These are phyloP conservation scores for Anguilla megastoma DNA, from an alignment of 2,797 vertebrate species.

Conservation along the genomic window DNA sequence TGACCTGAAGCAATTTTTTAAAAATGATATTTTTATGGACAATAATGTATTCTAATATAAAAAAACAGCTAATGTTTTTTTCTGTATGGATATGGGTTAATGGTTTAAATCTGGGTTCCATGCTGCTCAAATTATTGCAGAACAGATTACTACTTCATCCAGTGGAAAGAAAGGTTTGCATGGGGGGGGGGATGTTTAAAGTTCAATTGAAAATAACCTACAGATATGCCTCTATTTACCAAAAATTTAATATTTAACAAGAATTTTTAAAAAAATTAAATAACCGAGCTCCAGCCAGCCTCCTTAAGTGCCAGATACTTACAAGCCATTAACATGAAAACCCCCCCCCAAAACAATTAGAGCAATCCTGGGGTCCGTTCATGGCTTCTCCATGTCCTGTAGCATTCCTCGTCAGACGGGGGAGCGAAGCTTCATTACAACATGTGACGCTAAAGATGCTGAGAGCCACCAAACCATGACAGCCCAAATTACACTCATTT, in stretches of 20 bases:
- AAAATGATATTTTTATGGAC: too few species aligned
- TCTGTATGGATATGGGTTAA: neutral
- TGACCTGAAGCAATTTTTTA: too few species aligned
- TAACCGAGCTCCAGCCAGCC: slow-evolving; percentile 66
- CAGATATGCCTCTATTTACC: neutral
- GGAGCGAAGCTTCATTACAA: slow-evolving; percentile 69
- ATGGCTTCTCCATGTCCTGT: slow-evolving; percentile 58
- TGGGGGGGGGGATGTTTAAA: neutral
- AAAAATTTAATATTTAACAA: neutral
- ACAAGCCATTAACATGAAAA: slow-evolving; percentile 59
- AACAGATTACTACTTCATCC: neutral
- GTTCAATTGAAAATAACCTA: neutral
- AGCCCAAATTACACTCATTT: slow-evolving; percentile 80
- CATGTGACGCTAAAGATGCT: slow-evolving; percentile 73
- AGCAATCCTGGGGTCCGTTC: slow-evolving; percentile 63
- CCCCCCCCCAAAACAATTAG: slow-evolving; percentile 58
- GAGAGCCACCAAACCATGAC: slow-evolving; percentile 74
- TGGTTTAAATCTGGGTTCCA: neutral
- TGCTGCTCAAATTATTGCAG: neutral
- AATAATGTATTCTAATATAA: too few species aligned
- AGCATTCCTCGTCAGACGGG: slow-evolving; percentile 63
- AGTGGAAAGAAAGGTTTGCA: neutral
- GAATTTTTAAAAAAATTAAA: slow-evolving; percentile 41
- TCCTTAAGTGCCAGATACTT: slow-evolving; percentile 77
- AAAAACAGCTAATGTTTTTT: too few species aligned